These are phyloP conservation scores for Archocentrus centrarchus DNA, from an alignment of 2,113 vertebrate genomes.

Conservation along the genomic window DNA sequence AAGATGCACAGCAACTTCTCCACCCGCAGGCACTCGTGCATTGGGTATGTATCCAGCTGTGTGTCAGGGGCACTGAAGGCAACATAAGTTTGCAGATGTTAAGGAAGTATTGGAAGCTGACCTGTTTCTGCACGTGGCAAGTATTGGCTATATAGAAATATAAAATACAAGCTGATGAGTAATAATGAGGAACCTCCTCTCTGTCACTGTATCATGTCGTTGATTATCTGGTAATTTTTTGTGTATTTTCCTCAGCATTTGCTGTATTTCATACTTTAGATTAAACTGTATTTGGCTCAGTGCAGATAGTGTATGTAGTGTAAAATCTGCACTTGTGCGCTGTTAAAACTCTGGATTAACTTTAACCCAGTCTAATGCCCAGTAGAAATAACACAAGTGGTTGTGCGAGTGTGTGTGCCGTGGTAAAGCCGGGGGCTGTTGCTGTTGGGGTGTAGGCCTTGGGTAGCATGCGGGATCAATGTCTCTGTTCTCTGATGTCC, in stretches of 20 bases:
- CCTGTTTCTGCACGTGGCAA: background rate
- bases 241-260: background rate
- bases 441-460: slow-evolving; percentile 37
- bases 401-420: background rate
- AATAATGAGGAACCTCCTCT: background rate
- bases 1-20: slow-evolving; percentile 81
- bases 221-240: background rate
- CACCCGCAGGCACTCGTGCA: slow-evolving; percentile 84
- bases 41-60: slow-evolving; percentile 77
- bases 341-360: slow-evolving; percentile 1
- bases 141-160: background rate
- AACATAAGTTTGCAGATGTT: background rate
- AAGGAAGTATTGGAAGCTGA: background rate
- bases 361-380: background rate
- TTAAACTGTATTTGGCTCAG: background rate
- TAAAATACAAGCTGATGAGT: background rate
- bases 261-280: background rate
- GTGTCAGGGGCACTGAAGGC: background rate
- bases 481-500: slow-evolving; percentile 51
- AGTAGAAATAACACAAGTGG: background rate
- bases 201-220: background rate
- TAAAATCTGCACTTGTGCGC: background rate
- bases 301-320: background rate
- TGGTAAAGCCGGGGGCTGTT: background rate
- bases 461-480: slow-evolving; percentile 39